Evolutionary conservation across 2,113 vertebrate species (phyloP).

Genomic region (Silurus asotus): DNA sequence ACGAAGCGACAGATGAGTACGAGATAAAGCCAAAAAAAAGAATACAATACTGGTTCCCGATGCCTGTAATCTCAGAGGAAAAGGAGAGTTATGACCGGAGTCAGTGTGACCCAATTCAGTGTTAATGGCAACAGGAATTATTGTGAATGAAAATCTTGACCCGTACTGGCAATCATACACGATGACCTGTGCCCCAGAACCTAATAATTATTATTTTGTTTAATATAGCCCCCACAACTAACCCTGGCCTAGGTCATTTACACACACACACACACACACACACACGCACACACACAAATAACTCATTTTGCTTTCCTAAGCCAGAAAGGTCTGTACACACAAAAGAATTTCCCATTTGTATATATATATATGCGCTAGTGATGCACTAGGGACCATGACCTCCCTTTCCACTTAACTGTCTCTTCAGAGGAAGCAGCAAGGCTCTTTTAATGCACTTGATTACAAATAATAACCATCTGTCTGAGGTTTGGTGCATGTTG

Average conservation of each 20-base stretch:
- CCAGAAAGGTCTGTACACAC: background rate
- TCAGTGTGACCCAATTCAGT: conserved; percentile 24
- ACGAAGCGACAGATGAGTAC: background rate
- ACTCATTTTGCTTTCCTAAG: conserved; percentile 19
- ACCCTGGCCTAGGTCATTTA: conserved; percentile 12
- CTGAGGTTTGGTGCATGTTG: conserved; percentile 43
- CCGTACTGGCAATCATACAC: background rate
- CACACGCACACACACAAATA: background rate
- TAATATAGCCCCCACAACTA: background rate
- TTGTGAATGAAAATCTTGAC: conserved; percentile 7
- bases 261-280: background rate
- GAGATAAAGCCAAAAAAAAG: background rate
- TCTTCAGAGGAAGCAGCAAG: conserved; percentile 10
- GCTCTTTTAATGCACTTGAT: conserved; percentile 42
- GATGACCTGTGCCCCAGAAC: background rate
- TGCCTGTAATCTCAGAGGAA: conserved; percentile 17
- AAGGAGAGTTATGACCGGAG: background rate
- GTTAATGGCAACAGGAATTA: conserved; percentile 13
- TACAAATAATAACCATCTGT: conserved; percentile 52
- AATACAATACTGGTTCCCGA: background rate
- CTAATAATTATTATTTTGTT: conserved; percentile 19
- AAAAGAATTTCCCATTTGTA: conserved; percentile 27
- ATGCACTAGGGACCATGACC: background rate
- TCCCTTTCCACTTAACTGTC: conserved; percentile 15
- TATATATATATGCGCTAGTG: conserved; percentile 2